A percentile compares a stretch with the other conserved stretches of the same genome.
Conservation (phyloP, 2,888 invertebrate genomes). For the Coleophora deauratella region DNA sequence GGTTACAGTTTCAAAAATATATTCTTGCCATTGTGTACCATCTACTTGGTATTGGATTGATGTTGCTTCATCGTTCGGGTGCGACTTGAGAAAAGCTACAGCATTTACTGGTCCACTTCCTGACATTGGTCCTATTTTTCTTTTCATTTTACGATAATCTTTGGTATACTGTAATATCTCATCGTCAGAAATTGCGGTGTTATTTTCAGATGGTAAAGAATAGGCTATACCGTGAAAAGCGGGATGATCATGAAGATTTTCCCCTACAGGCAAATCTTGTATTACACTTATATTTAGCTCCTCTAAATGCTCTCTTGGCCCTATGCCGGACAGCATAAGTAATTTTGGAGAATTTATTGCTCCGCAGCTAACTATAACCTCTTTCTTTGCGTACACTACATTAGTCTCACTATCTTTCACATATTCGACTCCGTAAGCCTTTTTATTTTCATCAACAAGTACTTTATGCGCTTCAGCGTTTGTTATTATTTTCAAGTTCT, state of each 20-base stretch:
- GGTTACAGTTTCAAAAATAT: constrained; percentile 54
- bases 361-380: constrained; percentile 47
- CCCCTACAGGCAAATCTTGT: constrained; percentile 45
- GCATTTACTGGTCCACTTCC: constrained; percentile 69
- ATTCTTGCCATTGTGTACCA: constrained; percentile 28
- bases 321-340: constrained; percentile 52
- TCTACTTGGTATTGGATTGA: constrained; percentile 74
- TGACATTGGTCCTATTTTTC: constrained; percentile 62
- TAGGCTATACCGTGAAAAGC: constrained; percentile 62
- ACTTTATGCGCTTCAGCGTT: constrained; percentile 69
- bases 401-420: constrained; percentile 20
- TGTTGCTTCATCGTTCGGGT: constrained; percentile 60
- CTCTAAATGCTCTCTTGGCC: constrained; percentile 39
- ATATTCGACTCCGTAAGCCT: constrained; percentile 43
- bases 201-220: constrained; percentile 62
- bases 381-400: constrained; percentile 40
- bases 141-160: constrained; percentile 31
- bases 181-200: constrained; percentile 50
- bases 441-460: constrained; percentile 61
- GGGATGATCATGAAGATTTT: constrained; percentile 55
- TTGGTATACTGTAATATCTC: constrained; percentile 49
- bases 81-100: constrained; percentile 72
- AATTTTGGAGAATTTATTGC: constrained; percentile 45
- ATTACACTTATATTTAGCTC: constrained; percentile 32
- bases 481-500: constrained; percentile 66